A percentile compares a stretch with the other conserved stretches of the same genome.
These are phyloP conservation scores for Pristionchus maxplancki DNA, from an alignment of 2,888 invertebrate genomes.

Conservation along the genomic window DNA sequence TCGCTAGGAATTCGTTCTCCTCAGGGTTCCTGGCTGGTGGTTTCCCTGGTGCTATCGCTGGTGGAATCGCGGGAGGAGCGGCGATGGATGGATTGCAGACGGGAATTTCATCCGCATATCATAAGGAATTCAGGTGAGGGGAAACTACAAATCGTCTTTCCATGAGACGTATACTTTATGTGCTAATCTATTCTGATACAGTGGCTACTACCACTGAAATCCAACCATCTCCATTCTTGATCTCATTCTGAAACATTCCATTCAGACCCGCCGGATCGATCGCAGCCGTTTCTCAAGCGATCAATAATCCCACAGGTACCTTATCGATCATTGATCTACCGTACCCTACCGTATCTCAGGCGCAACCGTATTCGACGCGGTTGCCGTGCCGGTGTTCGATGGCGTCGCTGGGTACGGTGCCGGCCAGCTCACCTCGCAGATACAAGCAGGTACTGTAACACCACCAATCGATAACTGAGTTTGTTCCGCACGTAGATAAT, in stretches of 20 bases:
- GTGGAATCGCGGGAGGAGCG: conserved; percentile 53
- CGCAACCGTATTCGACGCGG: conserved; percentile 47
- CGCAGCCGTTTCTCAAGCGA: conserved; percentile 36
- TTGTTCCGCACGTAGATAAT: background rate
- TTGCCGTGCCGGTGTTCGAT: conserved; percentile 50
- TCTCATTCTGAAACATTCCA: background rate
- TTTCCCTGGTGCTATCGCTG: conserved; percentile 49
- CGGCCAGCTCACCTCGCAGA: conserved; percentile 44
- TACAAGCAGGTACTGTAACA: conserved; percentile 44
- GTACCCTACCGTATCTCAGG: background rate
- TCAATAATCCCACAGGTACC: conserved; percentile 43
- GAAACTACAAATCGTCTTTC: background rate
- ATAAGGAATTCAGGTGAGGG: conserved; percentile 44
- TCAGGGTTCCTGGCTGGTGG: conserved; percentile 52
- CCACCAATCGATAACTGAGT: background rate
- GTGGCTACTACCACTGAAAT: background rate
- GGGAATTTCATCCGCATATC: conserved; percentile 30
- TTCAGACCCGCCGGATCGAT: conserved; percentile 49
- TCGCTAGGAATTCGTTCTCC: no score
- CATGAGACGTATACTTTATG: background rate
- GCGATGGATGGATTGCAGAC: conserved; percentile 53
- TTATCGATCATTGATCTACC: background rate
- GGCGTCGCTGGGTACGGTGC: conserved; percentile 48
- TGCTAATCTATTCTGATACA: no score
- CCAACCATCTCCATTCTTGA: background rate